Conservation (phyloP, 2,797 vertebrate genomes). For the Malacoctenus gilli region DNA sequence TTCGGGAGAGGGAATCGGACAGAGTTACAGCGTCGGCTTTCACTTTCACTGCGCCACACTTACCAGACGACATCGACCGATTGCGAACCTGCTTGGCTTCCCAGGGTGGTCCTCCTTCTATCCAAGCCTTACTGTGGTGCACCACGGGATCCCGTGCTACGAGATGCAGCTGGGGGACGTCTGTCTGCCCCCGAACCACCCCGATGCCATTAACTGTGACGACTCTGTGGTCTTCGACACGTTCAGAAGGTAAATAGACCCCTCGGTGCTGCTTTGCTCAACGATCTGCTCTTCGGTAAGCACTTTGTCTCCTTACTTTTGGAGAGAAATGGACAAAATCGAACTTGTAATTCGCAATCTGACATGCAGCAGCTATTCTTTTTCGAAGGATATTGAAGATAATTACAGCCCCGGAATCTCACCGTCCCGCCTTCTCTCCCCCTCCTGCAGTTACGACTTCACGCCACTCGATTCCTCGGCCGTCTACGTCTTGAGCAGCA, state of each 20-base stretch:
- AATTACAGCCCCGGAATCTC: not conserved
- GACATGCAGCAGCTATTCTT: no score
- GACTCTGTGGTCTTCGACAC: slow-evolving; percentile 99
- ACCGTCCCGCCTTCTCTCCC: not conserved
- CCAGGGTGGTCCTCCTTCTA: slow-evolving; percentile 99
- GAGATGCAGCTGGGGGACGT: slow-evolving; percentile 96
- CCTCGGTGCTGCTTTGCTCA: not conserved
- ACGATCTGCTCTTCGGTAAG: no score
- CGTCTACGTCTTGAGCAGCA: slow-evolving; percentile 97
- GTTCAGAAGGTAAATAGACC: slow-evolving; percentile 90
- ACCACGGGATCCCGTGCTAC: slow-evolving; percentile 98
- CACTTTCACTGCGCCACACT: no score
- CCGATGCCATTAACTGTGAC: slow-evolving; percentile 98
- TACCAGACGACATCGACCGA: no score
- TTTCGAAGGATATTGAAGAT: no score
- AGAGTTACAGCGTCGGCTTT: no score
- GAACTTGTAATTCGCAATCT: no score
- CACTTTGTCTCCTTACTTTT: no score
- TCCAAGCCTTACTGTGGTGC: slow-evolving; percentile 98
- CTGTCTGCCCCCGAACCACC: slow-evolving; percentile 98
- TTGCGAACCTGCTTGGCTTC: slow-evolving; percentile 16
- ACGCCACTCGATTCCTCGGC: slow-evolving; percentile 98
- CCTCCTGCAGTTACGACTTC: slow-evolving; percentile 90
- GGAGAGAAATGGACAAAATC: no score
- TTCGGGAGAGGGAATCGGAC: no score